Base-by-base conservation (phyloP, 2,113 vertebrate species). In the Asarcornis scutulata region DNA sequence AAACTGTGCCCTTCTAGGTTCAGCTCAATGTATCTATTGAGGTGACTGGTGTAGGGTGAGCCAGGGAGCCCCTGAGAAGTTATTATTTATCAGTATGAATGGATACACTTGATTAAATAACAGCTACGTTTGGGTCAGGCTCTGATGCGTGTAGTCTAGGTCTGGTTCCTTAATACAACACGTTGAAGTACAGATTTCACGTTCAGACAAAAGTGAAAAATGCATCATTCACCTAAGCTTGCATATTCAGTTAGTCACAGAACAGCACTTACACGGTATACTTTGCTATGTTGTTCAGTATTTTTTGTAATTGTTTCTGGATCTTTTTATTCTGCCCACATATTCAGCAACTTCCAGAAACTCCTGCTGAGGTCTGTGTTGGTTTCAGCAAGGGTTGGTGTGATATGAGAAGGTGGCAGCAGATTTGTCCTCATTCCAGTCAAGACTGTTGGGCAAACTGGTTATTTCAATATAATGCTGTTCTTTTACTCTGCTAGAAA, bases 311-410 rank as follows among this genome's bases (percentile, higher is more conserved):
- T 42, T 66, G 13, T 40, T 26, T 42, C 42, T 31, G 29, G 38
- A 44, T 72, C 62, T 78, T n/a, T 50, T 34, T 66, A 36, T 66
- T 38, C 48, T 60, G 13, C 38, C 23, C 4, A 4, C 22, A 71
- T 74, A 17, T 22, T 78, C 29, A 11, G 90, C 89, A 94, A 53
- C 29, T 88, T 89, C 79, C 88, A 84, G 88, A 93, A 91, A 32
- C 25, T 56, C 7, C 81, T 78, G 56, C 48, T 68, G 92, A 83
- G 58, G 32, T 89, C 92, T 91, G 34, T 92, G 83, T 86, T 92
- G 77, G 23, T 91, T 92, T 89, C 69, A 68, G 86, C 86, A 82
- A 34, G 50, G 21, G 55, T 77, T 90, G 11, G n/a, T 40, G 38
- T 71, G 34, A 20, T 81, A 72, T 26, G 13, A 46, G 83, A 67